These are phyloP conservation scores for Mylabris phalerata DNA, from an alignment of 1,140 invertebrate genomes.

Conservation along the genomic window DNA sequence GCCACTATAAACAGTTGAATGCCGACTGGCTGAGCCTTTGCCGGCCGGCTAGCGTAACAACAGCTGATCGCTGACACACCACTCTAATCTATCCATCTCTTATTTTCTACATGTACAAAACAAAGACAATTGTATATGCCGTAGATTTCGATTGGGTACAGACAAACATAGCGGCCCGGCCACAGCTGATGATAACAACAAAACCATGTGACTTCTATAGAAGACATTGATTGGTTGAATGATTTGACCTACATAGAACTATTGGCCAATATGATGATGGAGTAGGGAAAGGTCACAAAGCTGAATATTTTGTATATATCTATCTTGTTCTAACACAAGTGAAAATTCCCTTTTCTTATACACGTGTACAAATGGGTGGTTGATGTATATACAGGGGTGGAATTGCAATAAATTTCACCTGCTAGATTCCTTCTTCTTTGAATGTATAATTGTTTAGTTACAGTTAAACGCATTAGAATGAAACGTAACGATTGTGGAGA, in stretches of 20 bases:
- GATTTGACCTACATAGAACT: conserved; percentile 38
- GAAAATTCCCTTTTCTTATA: too few relatives aligned
- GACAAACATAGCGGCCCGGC: conserved; percentile 35
- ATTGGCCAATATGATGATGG: conserved; percentile 29
- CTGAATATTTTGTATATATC: too few relatives aligned
- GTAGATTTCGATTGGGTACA: neutral
- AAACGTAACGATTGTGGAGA: too few relatives aligned
- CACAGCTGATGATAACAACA: conserved; percentile 46
- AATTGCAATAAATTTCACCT: too few relatives aligned
- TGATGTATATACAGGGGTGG: too few relatives aligned
- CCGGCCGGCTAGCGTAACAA: conserved; percentile 37
- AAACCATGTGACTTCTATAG: conserved; percentile 38
- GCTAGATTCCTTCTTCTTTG: too few relatives aligned
- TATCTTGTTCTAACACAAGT: too few relatives aligned
- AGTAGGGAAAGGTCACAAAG: conserved; percentile 33
- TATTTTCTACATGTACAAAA: too few relatives aligned
- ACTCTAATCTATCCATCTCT: conserved; percentile 10
- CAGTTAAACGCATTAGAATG: too few relatives aligned
- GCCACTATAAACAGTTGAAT: conserved; percentile 29
- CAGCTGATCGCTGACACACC: conserved; percentile 34
- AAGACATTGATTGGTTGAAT: conserved; percentile 22
- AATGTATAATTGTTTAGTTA: too few relatives aligned
- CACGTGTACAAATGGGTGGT: too few relatives aligned
- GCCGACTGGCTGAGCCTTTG: conserved; percentile 28
- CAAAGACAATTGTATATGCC: too few relatives aligned